Conservation (phyloP, 2,797 vertebrate species). For the Xenops minutus region DNA sequence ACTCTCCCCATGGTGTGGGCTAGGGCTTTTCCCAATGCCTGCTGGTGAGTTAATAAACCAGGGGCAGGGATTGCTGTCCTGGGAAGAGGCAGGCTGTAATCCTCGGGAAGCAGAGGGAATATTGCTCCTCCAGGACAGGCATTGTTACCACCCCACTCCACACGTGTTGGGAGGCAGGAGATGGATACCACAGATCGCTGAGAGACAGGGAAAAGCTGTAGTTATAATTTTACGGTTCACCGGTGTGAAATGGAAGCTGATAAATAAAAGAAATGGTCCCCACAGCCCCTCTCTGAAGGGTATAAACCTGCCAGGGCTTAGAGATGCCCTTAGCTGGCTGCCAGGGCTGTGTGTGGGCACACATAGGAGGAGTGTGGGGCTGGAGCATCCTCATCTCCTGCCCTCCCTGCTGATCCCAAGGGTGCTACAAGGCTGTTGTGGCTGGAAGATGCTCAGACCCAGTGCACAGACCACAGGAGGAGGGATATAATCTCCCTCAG, state of each 20-base stretch:
- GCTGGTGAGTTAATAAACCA: not conserved
- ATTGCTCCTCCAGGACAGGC: slow-evolving; percentile 10
- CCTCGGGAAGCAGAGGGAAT: not conserved
- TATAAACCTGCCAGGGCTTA: not conserved
- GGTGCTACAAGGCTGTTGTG: rapidly evolving
- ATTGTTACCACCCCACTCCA: not conserved
- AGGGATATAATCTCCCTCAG: not conserved
- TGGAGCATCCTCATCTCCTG: not conserved
- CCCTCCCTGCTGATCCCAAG: not conserved
- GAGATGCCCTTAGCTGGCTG: not conserved
- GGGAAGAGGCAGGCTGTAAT: not conserved
- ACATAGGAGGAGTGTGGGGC: rapidly evolving
- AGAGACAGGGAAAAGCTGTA: not conserved
- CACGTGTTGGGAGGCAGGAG: not conserved
- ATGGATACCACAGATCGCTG: not conserved
- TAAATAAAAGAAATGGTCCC: slow-evolving; percentile 17
- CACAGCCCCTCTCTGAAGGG: not conserved
- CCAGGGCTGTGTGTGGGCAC: not conserved
- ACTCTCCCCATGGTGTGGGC: not conserved
- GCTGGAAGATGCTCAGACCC: not conserved
- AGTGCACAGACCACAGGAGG: not conserved
- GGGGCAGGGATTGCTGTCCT: not conserved
- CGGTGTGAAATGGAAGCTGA: slow-evolving; percentile 38
- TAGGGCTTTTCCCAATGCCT: not conserved
- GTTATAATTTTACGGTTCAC: slow-evolving; percentile 59